Percentiles rank a stretch among this genome's conserved stretches.
phyloP scores from a whole-genome alignment of 2,888 invertebrate species.

The Glaucopsyche alexis region DNA sequence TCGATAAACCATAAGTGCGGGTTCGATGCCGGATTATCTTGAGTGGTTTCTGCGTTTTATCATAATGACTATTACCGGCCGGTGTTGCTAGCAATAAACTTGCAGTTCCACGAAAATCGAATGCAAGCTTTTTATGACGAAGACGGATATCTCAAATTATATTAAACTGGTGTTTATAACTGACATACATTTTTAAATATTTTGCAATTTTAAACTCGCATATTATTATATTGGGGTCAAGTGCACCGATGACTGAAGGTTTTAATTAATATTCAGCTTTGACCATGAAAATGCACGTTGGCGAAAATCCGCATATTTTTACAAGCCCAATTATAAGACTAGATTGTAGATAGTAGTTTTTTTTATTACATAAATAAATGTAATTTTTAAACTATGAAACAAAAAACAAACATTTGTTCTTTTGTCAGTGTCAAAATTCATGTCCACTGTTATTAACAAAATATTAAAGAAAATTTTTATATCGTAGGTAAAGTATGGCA shows the following conservation, averaged over 20 bases:
- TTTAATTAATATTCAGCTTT: background rate
- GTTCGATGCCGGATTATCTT: slow-evolving; percentile 39
- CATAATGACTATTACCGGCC: slow-evolving; percentile 36
- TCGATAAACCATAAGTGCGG: slow-evolving; percentile 39
- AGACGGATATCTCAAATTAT: background rate
- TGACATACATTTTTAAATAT: no score
- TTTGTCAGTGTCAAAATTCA: background rate
- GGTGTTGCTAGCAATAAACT: slow-evolving; percentile 25
- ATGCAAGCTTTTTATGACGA: background rate
- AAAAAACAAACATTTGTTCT: no score
- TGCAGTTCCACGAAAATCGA: slow-evolving; percentile 8
- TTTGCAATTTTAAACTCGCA: no score
- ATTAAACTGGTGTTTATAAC: no score
- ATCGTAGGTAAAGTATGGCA: background rate
- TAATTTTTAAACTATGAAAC: no score
- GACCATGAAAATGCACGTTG: background rate
- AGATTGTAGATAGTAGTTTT: no score
- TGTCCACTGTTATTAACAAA: background rate
- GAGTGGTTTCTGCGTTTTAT: slow-evolving; percentile 40
- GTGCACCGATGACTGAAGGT: background rate
- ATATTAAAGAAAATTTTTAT: background rate
- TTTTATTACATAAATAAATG: no score
- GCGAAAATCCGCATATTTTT: no score
- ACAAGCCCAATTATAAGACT: no score
- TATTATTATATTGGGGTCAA: background rate